Percentiles rank a stretch among this genome's conserved stretches.
These are phyloP conservation scores for Protophormia terraenovae DNA, from an alignment of 2,888 invertebrate species.

Conservation along the genomic window DNA sequence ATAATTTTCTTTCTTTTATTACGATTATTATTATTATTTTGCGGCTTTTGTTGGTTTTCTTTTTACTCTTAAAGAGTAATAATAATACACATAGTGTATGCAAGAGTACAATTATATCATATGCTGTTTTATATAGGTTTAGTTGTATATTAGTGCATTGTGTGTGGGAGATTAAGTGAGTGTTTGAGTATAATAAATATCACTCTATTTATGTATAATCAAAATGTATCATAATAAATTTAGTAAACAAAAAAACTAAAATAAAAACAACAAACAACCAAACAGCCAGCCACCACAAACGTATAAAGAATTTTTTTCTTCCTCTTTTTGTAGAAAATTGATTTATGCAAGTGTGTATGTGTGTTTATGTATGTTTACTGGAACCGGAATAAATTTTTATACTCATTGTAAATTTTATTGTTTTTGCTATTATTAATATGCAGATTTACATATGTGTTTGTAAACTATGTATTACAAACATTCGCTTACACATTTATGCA, in stretches of 20 bases:
- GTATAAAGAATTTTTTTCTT: constrained; percentile 34
- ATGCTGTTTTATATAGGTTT: background rate
- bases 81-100: too few relatives aligned
- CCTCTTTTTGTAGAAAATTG: constrained; percentile 26
- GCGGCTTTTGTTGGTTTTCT: too few relatives aligned
- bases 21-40: constrained; percentile 33
- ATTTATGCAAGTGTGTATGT: constrained; percentile 8
- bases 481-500: background rate
- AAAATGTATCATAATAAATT: constrained; percentile 67
- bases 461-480: background rate
- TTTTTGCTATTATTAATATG: background rate
- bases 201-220: constrained; percentile 49
- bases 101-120: background rate
- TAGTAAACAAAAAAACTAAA: constrained; percentile 48
- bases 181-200: constrained; percentile 27
- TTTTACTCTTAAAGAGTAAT: too few relatives aligned
- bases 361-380: constrained; percentile 28
- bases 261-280: constrained; percentile 20
- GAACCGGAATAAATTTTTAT: constrained; percentile 55
- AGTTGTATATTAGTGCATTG: constrained; percentile 17
- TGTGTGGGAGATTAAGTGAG: constrained; percentile 33
- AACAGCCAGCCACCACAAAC: background rate
- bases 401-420: constrained; percentile 31
- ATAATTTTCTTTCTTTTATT: constrained; percentile 30
- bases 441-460: constrained; percentile 21